These are phyloP conservation scores for Fissipunctia ypsillon DNA, from an alignment of 2,888 invertebrate species.

Conservation along the genomic window DNA sequence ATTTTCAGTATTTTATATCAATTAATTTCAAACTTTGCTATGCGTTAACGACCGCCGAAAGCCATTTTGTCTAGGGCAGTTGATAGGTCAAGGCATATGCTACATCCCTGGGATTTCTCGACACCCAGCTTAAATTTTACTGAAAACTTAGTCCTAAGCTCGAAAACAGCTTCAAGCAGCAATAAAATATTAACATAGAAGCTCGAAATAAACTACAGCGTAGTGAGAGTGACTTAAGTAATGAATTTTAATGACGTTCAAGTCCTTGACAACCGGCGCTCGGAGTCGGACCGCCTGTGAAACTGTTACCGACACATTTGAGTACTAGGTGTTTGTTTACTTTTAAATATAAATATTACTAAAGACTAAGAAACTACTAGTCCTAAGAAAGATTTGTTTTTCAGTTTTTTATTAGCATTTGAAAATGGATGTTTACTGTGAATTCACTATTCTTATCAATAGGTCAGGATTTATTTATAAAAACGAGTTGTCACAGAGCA, in stretches of 20 bases:
- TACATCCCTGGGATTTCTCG: background rate
- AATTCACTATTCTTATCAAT: slow-evolving; percentile 31
- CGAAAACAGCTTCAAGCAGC: slow-evolving; percentile 8
- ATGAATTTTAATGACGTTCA: slow-evolving; percentile 57
- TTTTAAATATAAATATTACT: too few species aligned
- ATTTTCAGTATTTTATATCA: background rate
- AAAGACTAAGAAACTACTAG: too few species aligned
- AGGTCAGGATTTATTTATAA: slow-evolving; percentile 47
- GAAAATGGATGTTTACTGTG: background rate
- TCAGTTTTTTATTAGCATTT: background rate
- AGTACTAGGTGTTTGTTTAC: slow-evolving; percentile 19
- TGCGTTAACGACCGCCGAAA: slow-evolving; percentile 11
- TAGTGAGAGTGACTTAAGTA: slow-evolving; percentile 46
- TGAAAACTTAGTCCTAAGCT: background rate
- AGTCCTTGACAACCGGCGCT: slow-evolving; percentile 49
- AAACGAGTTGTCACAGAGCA: slow-evolving; percentile 39
- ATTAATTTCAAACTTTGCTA: background rate
- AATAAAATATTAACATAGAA: slow-evolving; percentile 26
- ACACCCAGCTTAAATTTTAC: background rate
- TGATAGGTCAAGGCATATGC: slow-evolving; percentile 29
- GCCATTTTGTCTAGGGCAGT: slow-evolving; percentile 23
- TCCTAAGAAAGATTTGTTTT: too few species aligned
- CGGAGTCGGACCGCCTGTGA: slow-evolving; percentile 11
- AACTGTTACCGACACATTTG: slow-evolving; percentile 29
- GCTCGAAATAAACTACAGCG: slow-evolving; percentile 36